Conservation (phyloP, 1,140 invertebrate genomes). For the Lamellibrachia luymesi region DNA sequence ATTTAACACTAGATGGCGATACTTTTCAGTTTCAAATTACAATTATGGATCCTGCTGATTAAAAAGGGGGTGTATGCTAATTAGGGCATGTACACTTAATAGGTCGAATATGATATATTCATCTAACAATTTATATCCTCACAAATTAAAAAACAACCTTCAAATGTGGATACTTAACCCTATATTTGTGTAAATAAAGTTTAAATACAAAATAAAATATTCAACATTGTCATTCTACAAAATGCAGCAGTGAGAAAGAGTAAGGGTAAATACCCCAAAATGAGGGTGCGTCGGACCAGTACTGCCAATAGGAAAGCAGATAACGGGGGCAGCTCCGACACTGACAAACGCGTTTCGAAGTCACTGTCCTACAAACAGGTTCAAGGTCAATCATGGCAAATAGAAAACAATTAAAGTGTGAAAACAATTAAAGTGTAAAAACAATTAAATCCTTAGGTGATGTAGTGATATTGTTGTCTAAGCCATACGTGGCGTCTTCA, state of each 20-base stretch:
- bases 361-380: background rate
- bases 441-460: too few relatives aligned
- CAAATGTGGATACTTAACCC: too few relatives aligned
- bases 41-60: too few relatives aligned
- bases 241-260: background rate
- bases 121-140: too few relatives aligned
- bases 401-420: background rate
- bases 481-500: too few relatives aligned
- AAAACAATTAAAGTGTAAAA: background rate
- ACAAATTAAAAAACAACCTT: too few relatives aligned
- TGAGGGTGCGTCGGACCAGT: background rate
- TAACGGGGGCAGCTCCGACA: background rate
- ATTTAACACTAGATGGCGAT: too few relatives aligned
- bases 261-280: background rate
- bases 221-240: background rate
- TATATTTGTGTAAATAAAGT: background rate
- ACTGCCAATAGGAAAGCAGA: background rate
- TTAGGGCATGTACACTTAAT: too few relatives aligned
- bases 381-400: background rate
- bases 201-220: background rate
- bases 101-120: too few relatives aligned
- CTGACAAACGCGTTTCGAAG: background rate
- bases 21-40: too few relatives aligned
- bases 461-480: too few relatives aligned
- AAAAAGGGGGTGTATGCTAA: too few relatives aligned